phyloP scores from a whole-genome alignment of 2,113 vertebrate genomes.

The Bufo bufo region DNA sequence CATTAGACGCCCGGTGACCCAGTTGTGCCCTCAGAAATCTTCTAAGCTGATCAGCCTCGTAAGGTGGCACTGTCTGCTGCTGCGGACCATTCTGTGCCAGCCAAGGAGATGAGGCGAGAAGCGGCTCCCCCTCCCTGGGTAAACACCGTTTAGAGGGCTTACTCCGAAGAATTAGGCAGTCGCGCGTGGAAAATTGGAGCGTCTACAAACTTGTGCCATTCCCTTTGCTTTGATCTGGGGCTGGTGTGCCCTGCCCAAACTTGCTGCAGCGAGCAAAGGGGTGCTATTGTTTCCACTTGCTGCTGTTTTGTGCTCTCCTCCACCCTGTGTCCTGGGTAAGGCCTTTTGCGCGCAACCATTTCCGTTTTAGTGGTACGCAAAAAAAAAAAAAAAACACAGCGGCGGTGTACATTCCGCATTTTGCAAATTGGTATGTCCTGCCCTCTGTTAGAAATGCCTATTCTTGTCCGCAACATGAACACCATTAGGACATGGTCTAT shows the following conservation, averaged over 20 bases:
- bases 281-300: not conserved
- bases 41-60: conserved; percentile 67
- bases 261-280: not conserved
- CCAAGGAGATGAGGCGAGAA: not conserved
- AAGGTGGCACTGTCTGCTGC: conserved; percentile 62
- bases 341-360: not conserved
- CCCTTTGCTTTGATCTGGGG: not conserved
- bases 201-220: conserved; percentile 30
- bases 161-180: conserved; percentile 7
- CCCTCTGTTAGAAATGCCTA: no score
- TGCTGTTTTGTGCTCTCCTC: no score
- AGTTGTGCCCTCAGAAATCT: conserved; percentile 65
- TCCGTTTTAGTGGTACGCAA: no score
- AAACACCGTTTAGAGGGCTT: conserved; percentile 31
- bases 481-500: no score
- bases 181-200: conserved; percentile 28
- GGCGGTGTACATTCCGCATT: no score
- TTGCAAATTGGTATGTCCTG: no score
- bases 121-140: conserved; percentile 7
- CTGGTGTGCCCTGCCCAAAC: not conserved
- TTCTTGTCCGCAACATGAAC: no score
- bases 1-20: conserved; percentile 65
- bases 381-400: no score
- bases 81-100: conserved; percentile 7
- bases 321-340: no score